Evolutionary conservation across 2,888 invertebrate species (phyloP), one percentile per base, ranked within the genome.

Genomic region (Lepidochrysops patricia): DNA sequence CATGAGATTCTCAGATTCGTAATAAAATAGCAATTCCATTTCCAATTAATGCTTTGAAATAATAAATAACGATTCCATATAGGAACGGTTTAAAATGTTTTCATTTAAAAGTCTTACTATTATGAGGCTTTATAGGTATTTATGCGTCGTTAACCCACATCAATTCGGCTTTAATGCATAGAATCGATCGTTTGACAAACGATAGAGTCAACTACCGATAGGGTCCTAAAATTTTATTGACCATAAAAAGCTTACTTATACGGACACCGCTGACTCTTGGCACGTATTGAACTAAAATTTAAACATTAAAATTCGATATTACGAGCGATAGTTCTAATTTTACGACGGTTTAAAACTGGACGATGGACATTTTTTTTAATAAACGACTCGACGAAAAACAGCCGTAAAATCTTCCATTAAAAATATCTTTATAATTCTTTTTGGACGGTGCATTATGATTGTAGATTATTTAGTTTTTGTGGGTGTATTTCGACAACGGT

Each of bases 221-320:
- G 70, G 76, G 70, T 80, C 74, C 79, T 85, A 87, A 88, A 84
- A 82, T 83, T 88, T 88, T 83, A 89, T 74, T 78, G 79, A 52
- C 82, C 71, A 88, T 89, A 88, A 89, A 89, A 82, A 66, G 72
- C 78, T 86, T 86, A 87, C 80, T 86, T 85, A 85, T 85, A 77
- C 70, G 72, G 68, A 72, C 71, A 65, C 72, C 70, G 70, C 71
- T 72, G 73, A 72, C 71, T 77, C 77, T 78, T 75, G 75, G 75
- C 78, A 74, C 73, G 74, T 75, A 76, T 73, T 72, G 69, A 73
- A 75, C 78, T 72, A 71, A 78, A 77, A 83, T 81, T 77, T 76
- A 76, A 79, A 80, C 82, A 77, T 78, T 76, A 77, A 78, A 76
- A 80, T 80, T 81, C 83, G 80, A 85, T 86, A 84, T 84, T 82